Base-by-base conservation (phyloP, 2,113 vertebrate genomes). In the Heterochromis multidens region DNA sequence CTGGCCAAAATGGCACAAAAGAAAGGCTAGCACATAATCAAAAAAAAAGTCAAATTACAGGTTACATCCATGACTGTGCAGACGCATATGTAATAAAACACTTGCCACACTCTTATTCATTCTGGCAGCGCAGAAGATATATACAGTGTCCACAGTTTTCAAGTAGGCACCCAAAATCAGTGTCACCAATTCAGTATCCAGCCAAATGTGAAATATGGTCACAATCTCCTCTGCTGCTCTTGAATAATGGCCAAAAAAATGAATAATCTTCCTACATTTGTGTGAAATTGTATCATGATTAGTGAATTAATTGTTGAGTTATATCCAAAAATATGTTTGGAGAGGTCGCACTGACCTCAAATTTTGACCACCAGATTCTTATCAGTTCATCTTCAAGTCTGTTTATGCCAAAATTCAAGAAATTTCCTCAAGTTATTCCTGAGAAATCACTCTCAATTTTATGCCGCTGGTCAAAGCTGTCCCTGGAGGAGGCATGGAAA, bases 351-450 rank as follows among this genome's bases (percentile, higher is more conserved):
- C 6, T 54, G 46, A 33, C 19, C 17, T 74, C 1, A 19, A 21
- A 10, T 49, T 54, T 54, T 74, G 4, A 54, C 46, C 1, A 31
- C 1, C 46, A 31, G 25, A 54, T 54, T 52, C 19, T 54, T n/a
- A 31, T 74, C 46, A n/a, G 27, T n/a, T n/a, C 11, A n/a, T 74
- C 52, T 27, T 54, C 0, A 4, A 74, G 11, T 74, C 46, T 74
- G 70, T 74, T 74, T 54, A n/a, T 52, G 46, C 11, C 70, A 31
- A 72, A 72, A 72, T 49, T 72, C 25, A 72, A 49, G 40, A 46
- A 29, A 72, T 27, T 19, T 52, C 46, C 46, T 52, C 16, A 52
- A 52, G 46, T 6, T 46, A 70, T 49, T 72, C 17, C 43, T 72
- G 17, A 72, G 43, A 52, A 49, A 72, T 72, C 3, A 10, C 67